These are phyloP conservation scores for Gortyna flavago DNA, from an alignment of 2,888 invertebrate species.

Conservation along the genomic window DNA sequence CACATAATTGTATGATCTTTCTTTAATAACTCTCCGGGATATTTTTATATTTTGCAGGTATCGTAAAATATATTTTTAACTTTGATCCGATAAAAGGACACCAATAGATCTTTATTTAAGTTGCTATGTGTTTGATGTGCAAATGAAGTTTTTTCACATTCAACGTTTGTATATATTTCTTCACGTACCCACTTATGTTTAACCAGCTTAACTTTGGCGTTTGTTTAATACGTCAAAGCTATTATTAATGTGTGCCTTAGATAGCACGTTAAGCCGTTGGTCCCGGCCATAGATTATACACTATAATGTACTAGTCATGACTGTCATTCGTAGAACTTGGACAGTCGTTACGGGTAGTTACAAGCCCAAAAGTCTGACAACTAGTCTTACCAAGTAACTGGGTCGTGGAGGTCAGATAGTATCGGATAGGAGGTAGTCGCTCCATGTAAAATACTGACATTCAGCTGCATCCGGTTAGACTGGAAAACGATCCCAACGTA, in stretches of 20 bases:
- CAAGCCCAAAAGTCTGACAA: background rate
- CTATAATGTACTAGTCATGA: background rate
- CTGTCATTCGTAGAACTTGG: background rate
- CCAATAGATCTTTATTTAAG: background rate
- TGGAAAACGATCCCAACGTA: background rate
- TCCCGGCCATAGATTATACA: background rate
- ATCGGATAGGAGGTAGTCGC: no score
- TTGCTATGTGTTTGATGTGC: background rate
- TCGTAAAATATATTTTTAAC: background rate
- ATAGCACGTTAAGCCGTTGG: background rate
- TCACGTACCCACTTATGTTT: no score
- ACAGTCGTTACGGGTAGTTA: background rate
- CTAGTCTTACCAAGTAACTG: background rate
- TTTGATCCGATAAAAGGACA: slow-evolving; percentile 4
- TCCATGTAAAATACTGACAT: background rate
- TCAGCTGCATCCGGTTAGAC: background rate
- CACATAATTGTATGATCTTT: background rate
- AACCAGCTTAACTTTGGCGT: background rate
- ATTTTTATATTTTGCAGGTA: background rate
- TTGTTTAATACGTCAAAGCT: background rate
- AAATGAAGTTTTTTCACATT: background rate
- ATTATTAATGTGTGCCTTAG: background rate
- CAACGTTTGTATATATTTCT: background rate
- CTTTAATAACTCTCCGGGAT: background rate
- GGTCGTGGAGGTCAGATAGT: background rate